Base-by-base conservation (phyloP, 2,797 vertebrate species). In the Limosa lapponica region DNA sequence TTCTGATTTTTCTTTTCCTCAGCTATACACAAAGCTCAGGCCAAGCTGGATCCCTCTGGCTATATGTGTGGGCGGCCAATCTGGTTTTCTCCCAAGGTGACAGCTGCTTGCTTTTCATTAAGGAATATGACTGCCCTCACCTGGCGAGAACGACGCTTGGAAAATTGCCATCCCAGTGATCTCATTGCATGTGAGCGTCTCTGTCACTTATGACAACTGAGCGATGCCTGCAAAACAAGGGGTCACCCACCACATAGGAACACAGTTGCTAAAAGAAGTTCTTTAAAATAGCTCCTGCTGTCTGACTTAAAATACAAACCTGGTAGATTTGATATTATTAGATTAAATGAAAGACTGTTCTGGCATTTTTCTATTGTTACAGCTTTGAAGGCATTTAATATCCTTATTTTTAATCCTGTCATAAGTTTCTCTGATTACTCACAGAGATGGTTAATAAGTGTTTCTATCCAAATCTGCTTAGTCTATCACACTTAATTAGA, bases 111-210 rank as follows among this genome's bases (percentile, higher is more conserved):
- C 52, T 87, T 90, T 96, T 49, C 91, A 80, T 43, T 34, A 22
- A 97, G 96, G 96, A 54, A 65, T 96, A 58, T 94, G 94, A 97
- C 22, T 96, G 96, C 96, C 96, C 96, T 95, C 96, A 85, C 78
- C 96, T 93, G 96, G 96, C 71, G 88, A 74, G 86, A 95, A 88
- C 34, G 4, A 65, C 8, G 8, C 80, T 65, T 25, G 94, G 95
- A 95, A 75, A 64, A 4, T 23, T 61, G 43, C 85, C 81, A 61
- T 80, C 19, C 49, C 82, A 3, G 16, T 8, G 78, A 89, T 86
- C 52, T 67, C 71, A 23, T 34, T 14, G 52, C 58, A 3, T 30
- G 44, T 16, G 13, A 91, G 52, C 8, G 0, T 36, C 78, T 49
- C 80, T 71, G 72, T 51, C 57, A 10, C 71, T 58, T 16, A 1